Evolutionary conservation across 1,140 invertebrate genomes (phyloP), one percentile per base, ranked within the genome.

Genomic region (Ostrea denselamellosa): DNA sequence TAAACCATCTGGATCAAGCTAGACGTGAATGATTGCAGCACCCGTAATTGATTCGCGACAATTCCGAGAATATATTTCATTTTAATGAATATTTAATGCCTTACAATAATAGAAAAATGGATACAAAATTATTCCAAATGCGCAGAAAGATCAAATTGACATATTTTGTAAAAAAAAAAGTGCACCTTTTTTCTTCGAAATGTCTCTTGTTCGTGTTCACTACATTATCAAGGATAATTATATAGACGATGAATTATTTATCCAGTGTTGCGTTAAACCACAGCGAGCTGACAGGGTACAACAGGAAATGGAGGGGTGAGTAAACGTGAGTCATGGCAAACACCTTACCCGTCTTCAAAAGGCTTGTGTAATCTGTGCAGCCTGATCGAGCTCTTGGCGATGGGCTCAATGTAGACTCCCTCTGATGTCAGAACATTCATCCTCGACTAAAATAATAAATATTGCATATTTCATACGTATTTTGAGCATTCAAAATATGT

Each of bases 371-470:
- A 19, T n/a, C n/a, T 54, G 82, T 52, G 51, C 82, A 83, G 17
- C 51, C 53, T 51, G 82, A 83, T 44, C 12, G 22, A 83, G 53
- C 82, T 83, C 9, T 25, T 54, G 82, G 82, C 44, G 51, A 83
- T 83, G 14, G 82, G 82, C 19, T 83, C 82, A 83, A 83, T 83
- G 53, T 83, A 83, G 53, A 83, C 44, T 10, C 82, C 82, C 19
- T 83, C 53, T 44, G 44, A 52, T 52, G 82, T 52, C 34, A 83
- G 25, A 53, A 83, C 53, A 28, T 83, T 51, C 51, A 83, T 83
- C 19, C 19, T 52, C 4, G 82, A 52, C 82, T 83, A 44, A 14
- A 52, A 83, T 22, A 53, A 83, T 53, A 54, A 83, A 52, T 7
- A 77, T 4, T 14, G 28, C 22, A 77, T 28, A 14, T 28, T 77